Percentiles rank a stretch among this genome's conserved stretches.
phyloP scores from a whole-genome alignment of 2,888 invertebrate genomes.

The Heteromurus nitidus region DNA sequence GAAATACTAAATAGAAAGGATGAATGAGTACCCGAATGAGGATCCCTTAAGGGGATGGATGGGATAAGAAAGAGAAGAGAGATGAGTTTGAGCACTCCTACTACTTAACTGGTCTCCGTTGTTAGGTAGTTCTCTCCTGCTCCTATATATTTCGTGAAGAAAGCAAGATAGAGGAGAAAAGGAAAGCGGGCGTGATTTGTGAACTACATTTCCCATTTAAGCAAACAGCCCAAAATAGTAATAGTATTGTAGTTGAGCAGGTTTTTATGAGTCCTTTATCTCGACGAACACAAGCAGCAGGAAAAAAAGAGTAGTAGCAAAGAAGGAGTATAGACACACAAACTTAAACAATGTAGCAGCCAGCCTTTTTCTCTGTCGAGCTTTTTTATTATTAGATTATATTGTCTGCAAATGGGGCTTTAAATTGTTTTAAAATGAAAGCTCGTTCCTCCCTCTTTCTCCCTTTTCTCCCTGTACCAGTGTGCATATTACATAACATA shows the following conservation, averaged over 20 bases:
- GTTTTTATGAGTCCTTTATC: conserved; percentile 56
- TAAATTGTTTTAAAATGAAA: conserved; percentile 66
- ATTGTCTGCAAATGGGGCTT: conserved; percentile 64
- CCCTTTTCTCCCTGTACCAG: conserved; percentile 15
- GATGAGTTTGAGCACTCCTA: not conserved
- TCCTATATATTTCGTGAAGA: not conserved
- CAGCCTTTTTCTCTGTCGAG: conserved; percentile 24
- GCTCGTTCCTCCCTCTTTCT: conserved; percentile 51
- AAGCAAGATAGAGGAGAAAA: conserved; percentile 14
- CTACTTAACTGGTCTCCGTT: no score
- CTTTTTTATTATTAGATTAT: conserved; percentile 61
- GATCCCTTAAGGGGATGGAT: conserved; percentile 41
- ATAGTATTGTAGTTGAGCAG: conserved; percentile 17
- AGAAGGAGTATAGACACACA: no score
- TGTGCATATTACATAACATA: not conserved
- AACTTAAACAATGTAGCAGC: conserved; percentile 14
- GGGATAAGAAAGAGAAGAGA: conserved; percentile 28
- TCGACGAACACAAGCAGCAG: conserved; percentile 15
- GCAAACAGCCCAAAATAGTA: conserved; percentile 11
- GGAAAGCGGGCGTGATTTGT: conserved; percentile 54
- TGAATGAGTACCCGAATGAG: conserved; percentile 19
- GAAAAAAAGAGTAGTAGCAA: conserved; percentile 15
- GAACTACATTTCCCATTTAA: conserved; percentile 44
- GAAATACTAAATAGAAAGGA: conserved; percentile 15
- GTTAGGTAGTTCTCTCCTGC: no score